Evolutionary conservation across 2,888 invertebrate species (phyloP).

Genomic region (Allolobophora icterica): DNA sequence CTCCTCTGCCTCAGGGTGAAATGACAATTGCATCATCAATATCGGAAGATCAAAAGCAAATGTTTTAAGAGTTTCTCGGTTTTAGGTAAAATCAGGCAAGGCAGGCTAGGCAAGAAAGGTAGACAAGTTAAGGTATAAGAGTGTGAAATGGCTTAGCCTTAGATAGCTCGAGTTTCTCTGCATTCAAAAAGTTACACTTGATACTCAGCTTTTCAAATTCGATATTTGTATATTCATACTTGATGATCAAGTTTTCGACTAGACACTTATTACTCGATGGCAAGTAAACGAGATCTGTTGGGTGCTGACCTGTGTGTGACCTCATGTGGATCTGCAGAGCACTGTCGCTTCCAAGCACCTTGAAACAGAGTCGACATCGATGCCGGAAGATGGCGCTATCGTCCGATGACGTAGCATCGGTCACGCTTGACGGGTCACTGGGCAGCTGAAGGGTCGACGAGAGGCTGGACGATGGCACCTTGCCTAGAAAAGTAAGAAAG

Average conservation of each 20-base stretch:
- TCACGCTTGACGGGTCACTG: background rate
- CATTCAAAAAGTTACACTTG: background rate
- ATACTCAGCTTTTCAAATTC: background rate
- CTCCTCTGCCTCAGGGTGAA: background rate
- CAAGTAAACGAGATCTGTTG: background rate
- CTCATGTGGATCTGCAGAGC: constrained; percentile 98
- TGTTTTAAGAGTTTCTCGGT: background rate
- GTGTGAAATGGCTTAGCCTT: too few relatives aligned
- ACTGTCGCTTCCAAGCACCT: constrained; percentile 97
- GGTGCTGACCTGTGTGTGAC: constrained; percentile 85
- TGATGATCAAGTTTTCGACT: background rate
- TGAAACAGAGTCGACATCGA: constrained; percentile 90
- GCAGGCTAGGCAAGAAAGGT: too few relatives aligned
- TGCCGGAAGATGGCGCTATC: constrained; percentile 22
- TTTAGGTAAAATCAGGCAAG: background rate
- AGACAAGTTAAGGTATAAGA: background rate
- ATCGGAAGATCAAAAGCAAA: background rate
- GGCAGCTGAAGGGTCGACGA: background rate
- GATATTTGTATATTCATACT: background rate
- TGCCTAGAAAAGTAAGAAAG: background rate
- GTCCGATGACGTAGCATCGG: background rate
- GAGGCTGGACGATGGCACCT: background rate
- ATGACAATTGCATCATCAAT: background rate
- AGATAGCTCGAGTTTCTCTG: background rate
- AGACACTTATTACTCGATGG: background rate